Base-by-base conservation (phyloP, 53 echinoderm and acorn worm species). In the Apostichopus leukothele region DNA sequence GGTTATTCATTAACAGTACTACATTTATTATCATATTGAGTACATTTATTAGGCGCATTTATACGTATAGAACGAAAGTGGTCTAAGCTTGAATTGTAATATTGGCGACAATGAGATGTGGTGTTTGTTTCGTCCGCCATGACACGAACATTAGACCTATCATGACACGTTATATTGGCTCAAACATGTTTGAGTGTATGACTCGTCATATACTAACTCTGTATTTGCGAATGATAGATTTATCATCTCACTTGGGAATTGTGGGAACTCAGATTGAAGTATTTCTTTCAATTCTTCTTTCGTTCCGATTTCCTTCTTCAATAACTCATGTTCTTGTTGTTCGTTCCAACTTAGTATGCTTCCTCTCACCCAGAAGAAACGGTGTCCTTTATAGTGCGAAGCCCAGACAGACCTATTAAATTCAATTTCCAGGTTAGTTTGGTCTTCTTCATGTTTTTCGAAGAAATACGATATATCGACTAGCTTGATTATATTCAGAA, bases 201-300 rank as follows among this genome's bases (percentile, higher is more conserved):
- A 39, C 39, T 39, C 39, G 39, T 39, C 39, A 39, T 39, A 39
- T 3, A 39, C 39, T 39, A 39, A 39, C 39, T 39, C 39, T 39
- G 57, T 57, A 57, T 57, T 57, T 57, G 57, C 1, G 18, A 71
- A n/a, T 16, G 71, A 71, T 71, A 16, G 71, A 2, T 18, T n/a
- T 16, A 71, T 71, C 71, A 71, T 5, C 18, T 71, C 71, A 16
- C 6, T 19, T 71, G 71, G 71, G 18, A 71, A 71, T 19, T 71
- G 71, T 71, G 16, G 14, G 14, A 71, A 71, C 18, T 71, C 71
- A 6, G 13, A 16, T 13, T n/a, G 71, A 71, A 71, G 71, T 71
- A 71, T n/a, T 19, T 71, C 71, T 71, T 71, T 71, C 71, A 71
- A n/a, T n/a, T 71, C 71, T 71, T 71, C 20, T n/a, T 18, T 71